Conservation (phyloP, 2,888 invertebrate species). For the Tortricodes alternella region DNA sequence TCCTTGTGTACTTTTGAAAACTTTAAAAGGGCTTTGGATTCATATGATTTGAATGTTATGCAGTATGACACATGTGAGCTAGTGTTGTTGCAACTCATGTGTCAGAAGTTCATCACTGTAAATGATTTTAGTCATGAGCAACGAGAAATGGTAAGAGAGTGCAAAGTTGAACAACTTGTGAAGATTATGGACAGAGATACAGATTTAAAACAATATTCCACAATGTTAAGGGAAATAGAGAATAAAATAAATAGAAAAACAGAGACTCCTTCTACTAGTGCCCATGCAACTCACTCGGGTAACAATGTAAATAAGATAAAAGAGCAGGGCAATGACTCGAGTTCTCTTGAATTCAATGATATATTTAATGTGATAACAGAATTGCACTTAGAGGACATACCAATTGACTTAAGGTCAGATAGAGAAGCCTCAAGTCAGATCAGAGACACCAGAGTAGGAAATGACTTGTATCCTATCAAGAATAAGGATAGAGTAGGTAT, state of each 20-base stretch:
- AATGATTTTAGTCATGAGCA: conserved; percentile 39
- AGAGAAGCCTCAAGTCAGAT: conserved; percentile 39
- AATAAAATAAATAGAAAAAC: conserved; percentile 41
- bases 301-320: conserved; percentile 34
- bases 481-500: conserved; percentile 61
- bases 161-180: conserved; percentile 51
- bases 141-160: conserved; percentile 39
- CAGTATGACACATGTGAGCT: conserved; percentile 66
- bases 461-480: conserved; percentile 59
- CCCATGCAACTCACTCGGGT: conserved; percentile 25
- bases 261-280: conserved; percentile 31
- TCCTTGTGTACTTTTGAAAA: conserved; percentile 52
- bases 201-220: conserved; percentile 49
- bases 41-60: conserved; percentile 55
- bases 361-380: conserved; percentile 49
- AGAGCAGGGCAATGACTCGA: conserved; percentile 35
- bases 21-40: conserved; percentile 58
- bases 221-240: conserved; percentile 53
- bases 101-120: conserved; percentile 59
- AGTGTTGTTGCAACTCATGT: conserved; percentile 65
- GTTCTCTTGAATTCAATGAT: conserved; percentile 53
- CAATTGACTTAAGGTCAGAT: conserved; percentile 54
- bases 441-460: background rate
- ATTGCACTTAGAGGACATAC: conserved; percentile 46
- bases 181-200: conserved; percentile 59